Percentiles rank a stretch among this genome's conserved stretches.
Evolutionary conservation across 2,113 vertebrate genomes (phyloP).

Genomic region (Tor tambroides): DNA sequence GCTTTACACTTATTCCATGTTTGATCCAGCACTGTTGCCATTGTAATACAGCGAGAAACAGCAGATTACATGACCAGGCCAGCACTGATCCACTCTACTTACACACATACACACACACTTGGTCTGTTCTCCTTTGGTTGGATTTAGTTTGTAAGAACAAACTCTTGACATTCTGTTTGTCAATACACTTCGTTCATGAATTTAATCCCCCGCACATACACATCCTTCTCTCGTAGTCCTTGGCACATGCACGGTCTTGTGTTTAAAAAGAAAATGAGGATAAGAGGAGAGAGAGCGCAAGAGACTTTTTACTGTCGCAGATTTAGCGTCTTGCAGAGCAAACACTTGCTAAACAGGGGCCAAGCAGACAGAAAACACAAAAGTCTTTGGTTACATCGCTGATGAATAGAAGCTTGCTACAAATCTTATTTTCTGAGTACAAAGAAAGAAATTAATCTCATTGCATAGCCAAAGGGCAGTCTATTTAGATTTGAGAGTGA

Average conservation of each 20-base stretch:
- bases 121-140: slow-evolving; percentile 15
- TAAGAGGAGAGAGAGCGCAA: background rate
- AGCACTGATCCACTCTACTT: slow-evolving; percentile 35
- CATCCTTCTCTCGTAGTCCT: background rate
- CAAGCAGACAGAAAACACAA: background rate
- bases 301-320: slow-evolving; percentile 11
- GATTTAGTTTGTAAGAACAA: slow-evolving; percentile 22
- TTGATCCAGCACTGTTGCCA: slow-evolving; percentile 35
- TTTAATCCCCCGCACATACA: slow-evolving; percentile 26
- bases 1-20: slow-evolving; percentile 40
- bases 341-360: background rate
- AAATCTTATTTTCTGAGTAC: background rate
- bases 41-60: slow-evolving; percentile 36
- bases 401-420: slow-evolving; percentile 21
- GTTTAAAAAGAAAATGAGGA: slow-evolving; percentile 36
- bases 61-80: slow-evolving; percentile 37
- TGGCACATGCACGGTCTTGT: background rate
- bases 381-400: background rate
- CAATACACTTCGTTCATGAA: background rate
- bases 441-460: slow-evolving; percentile 40
- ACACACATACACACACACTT: slow-evolving; percentile 19
- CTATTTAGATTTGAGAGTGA: slow-evolving; percentile 26
- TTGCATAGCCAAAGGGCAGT: slow-evolving; percentile 44
- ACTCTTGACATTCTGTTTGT: slow-evolving; percentile 21
- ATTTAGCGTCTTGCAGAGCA: slow-evolving; percentile 28